Evolutionary conservation across 2,888 invertebrate genomes (phyloP).

Genomic region (Trachelus troglodyta): DNA sequence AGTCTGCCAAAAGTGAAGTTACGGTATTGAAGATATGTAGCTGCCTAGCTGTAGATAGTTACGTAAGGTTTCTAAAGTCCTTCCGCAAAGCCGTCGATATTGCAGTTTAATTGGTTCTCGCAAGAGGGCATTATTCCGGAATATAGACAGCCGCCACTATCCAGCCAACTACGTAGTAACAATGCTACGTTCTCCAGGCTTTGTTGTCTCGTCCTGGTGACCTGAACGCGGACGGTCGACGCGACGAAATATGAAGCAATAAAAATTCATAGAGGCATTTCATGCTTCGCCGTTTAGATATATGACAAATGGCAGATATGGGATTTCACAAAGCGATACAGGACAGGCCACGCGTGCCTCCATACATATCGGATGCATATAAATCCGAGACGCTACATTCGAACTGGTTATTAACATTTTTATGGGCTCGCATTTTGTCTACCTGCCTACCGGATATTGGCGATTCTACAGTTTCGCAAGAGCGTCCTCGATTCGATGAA

Average conservation of each 20-base stretch:
- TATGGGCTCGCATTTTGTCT: conserved; percentile 6
- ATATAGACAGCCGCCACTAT: not conserved
- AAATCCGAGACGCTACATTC: not conserved
- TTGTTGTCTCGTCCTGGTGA: not conserved
- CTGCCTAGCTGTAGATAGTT: not conserved
- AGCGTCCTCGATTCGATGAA: not conserved
- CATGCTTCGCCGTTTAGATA: conserved; percentile 8
- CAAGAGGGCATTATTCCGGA: not conserved
- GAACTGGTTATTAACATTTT: conserved; percentile 5
- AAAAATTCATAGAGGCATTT: conserved; percentile 6
- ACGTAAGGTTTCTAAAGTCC: not conserved
- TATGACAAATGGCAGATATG: conserved; percentile 8
- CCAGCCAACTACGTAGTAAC: not conserved
- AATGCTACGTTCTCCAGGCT: not conserved
- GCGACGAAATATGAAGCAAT: conserved; percentile 8
- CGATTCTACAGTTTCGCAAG: not conserved
- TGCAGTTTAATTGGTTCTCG: conserved; percentile 5
- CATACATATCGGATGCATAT: conserved; percentile 5
- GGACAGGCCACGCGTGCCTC: conserved; percentile 8
- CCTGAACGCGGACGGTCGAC: not conserved
- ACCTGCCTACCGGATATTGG: conserved; percentile 1
- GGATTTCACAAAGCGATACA: conserved; percentile 6
- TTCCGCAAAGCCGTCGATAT: not conserved
- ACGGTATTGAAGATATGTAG: not conserved
- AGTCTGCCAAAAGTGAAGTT: not conserved